Base-by-base conservation (phyloP, 2,888 invertebrate species). In the Zygaena filipendulae region DNA sequence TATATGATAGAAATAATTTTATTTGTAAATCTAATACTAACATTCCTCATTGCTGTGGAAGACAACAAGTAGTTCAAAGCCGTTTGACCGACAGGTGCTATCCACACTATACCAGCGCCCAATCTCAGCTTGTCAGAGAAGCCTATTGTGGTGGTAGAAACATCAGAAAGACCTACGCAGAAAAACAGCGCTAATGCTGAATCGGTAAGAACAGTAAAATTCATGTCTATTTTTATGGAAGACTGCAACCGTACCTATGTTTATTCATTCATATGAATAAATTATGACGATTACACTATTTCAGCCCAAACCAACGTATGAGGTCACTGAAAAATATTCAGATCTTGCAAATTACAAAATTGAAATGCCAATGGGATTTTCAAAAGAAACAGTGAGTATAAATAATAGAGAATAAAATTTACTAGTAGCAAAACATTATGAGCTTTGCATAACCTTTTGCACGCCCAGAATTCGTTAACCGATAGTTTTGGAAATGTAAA, bases 21-120 rank as follows among this genome's bases (percentile, higher is more conserved):
- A n/a, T n/a, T n/a, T n/a, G n/a, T n/a, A n/a, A n/a, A n/a, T n/a
- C n/a, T n/a, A n/a, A n/a, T 40, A 35, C 37, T 49, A 49, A 45
- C 42, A 47, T 49, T 37, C 35, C 30, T 33, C 18, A 12, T 29
- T 20, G 48, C 51, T 59, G 58, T 61, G 63, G 67, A 39, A 59
- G 58, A 50, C 50, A 40, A 37, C 59, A 52, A 44, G 38, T 41
- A 52, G 53, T 63, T 59, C 55, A 74, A 62, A 44, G 36, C 27
- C 42, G 40, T 60, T 32, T 66, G 57, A 66, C 62, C 59, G 35
- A 39, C 66, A 81, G 90, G 90, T 44, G 91, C 91, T 2, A 92
- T 92, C 54, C 91, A 91, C 64, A 91, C 92, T 6, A 91, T 92
- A 40, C 91, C 91, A 51, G 92, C 92, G 12, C 92, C 92, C 5